phyloP scores from a whole-genome alignment of 1,140 invertebrate genomes.

The Callitettix versicolor region DNA sequence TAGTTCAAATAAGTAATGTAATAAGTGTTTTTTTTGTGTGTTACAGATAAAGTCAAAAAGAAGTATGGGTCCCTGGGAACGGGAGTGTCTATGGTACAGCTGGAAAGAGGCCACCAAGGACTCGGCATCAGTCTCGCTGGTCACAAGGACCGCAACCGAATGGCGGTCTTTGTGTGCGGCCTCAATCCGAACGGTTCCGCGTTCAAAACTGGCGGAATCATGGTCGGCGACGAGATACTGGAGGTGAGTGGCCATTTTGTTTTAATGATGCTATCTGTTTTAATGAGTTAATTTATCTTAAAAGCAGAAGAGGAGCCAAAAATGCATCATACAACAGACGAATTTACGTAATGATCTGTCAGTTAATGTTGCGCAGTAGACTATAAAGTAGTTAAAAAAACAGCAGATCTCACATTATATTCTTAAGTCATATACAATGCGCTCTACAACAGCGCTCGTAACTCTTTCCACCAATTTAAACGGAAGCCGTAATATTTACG shows the following conservation, averaged over 20 bases:
- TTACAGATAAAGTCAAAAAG: conserved; percentile 79
- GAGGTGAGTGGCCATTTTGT: conserved; percentile 61
- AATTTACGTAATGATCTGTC: too few species aligned
- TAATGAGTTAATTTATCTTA: too few species aligned
- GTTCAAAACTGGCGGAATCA: conserved; percentile 59
- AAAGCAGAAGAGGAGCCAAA: too few species aligned
- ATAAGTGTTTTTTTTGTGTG: conserved; percentile 17
- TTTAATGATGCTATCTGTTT: too few species aligned
- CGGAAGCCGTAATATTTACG: too few species aligned
- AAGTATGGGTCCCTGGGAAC: conserved; percentile 73
- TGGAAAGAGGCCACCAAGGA: conserved; percentile 50
- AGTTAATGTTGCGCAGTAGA: too few species aligned
- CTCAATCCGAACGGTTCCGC: conserved; percentile 81
- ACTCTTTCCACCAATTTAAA: too few species aligned
- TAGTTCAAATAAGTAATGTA: neutral
- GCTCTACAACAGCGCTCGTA: too few species aligned
- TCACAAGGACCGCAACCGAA: conserved; percentile 84
- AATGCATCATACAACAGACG: too few species aligned
- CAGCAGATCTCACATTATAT: too few species aligned
- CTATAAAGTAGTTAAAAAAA: too few species aligned
- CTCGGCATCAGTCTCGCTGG: conserved; percentile 89
- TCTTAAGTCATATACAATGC: too few species aligned
- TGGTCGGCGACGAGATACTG: conserved; percentile 89
- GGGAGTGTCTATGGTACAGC: conserved; percentile 54
- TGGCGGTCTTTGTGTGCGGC: conserved; percentile 94